Evolutionary conservation across 1,140 invertebrate species (phyloP).

Genomic region (Chironomus striatipennis): DNA sequence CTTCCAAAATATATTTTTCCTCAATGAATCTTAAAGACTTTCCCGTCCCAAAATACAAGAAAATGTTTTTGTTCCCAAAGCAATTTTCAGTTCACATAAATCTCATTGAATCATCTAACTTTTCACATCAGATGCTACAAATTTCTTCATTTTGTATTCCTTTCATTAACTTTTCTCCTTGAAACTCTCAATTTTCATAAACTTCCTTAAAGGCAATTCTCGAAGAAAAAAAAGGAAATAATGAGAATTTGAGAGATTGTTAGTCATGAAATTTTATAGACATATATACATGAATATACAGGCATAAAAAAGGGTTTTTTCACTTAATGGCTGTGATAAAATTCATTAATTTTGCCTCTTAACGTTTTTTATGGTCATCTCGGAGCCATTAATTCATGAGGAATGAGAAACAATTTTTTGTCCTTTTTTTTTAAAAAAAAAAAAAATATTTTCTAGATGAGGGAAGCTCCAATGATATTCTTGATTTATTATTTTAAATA

Average conservation of each 20-base stretch:
- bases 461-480: background rate
- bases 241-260: too few relatives aligned
- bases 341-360: background rate
- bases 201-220: background rate
- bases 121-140: too few relatives aligned
- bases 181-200: too few relatives aligned
- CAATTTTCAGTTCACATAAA: too few relatives aligned
- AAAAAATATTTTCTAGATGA: background rate
- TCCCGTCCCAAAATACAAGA: too few relatives aligned
- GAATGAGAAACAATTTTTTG: background rate
- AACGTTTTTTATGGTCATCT: conserved; percentile 1
- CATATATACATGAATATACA: too few relatives aligned
- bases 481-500: background rate
- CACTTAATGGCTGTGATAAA: conserved; percentile 12
- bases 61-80: conserved; percentile 25
- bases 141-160: too few relatives aligned
- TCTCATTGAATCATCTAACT: too few relatives aligned
- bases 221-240: background rate
- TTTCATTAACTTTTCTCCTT: too few relatives aligned
- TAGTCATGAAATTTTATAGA: background rate
- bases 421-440: too few relatives aligned
- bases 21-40: too few relatives aligned
- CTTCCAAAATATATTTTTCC: too few relatives aligned
- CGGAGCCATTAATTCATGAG: background rate
- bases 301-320: background rate